Conservation (phyloP, 2,888 invertebrate genomes). For the Aphrophora alni region DNA sequence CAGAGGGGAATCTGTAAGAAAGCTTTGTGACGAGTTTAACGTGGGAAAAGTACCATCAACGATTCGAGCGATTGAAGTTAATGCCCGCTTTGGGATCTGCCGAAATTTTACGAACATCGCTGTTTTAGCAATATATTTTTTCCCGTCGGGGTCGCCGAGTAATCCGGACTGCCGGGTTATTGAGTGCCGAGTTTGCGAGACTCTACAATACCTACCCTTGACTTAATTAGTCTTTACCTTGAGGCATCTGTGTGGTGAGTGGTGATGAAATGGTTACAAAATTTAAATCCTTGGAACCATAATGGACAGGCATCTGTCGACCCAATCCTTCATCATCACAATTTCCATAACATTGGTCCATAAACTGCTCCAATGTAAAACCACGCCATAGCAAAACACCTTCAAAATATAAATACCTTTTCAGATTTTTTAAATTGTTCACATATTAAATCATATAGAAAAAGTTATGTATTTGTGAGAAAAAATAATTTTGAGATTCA, state of each 20-base stretch:
- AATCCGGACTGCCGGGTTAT: too few relatives aligned
- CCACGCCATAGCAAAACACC: slow-evolving; percentile 93
- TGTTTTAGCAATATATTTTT: too few relatives aligned
- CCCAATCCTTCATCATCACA: slow-evolving; percentile 83
- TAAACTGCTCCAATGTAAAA: slow-evolving; percentile 79
- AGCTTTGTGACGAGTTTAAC: too few relatives aligned
- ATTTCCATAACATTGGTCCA: slow-evolving; percentile 98
- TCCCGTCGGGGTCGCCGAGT: too few relatives aligned
- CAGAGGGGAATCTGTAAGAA: too few relatives aligned
- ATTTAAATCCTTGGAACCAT: slow-evolving; percentile 83
- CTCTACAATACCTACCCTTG: too few relatives aligned
- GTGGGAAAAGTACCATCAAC: too few relatives aligned
- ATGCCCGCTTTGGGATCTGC: too few relatives aligned
- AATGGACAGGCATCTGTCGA: slow-evolving; percentile 98
- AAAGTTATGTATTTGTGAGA: slow-evolving; percentile 9
- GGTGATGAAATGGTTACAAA: slow-evolving; percentile 97
- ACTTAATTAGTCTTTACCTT: too few relatives aligned
- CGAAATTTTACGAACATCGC: too few relatives aligned
- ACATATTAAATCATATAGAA: not conserved
- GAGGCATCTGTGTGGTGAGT: slow-evolving; percentile 95
- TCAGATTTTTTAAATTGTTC: not conserved
- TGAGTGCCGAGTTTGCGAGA: too few relatives aligned
- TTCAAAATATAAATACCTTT: slow-evolving; percentile 50
- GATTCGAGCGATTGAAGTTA: too few relatives aligned
- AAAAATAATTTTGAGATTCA: not conserved